Conservation (phyloP, 2,797 vertebrate species). For the Danio choprae region DNA sequence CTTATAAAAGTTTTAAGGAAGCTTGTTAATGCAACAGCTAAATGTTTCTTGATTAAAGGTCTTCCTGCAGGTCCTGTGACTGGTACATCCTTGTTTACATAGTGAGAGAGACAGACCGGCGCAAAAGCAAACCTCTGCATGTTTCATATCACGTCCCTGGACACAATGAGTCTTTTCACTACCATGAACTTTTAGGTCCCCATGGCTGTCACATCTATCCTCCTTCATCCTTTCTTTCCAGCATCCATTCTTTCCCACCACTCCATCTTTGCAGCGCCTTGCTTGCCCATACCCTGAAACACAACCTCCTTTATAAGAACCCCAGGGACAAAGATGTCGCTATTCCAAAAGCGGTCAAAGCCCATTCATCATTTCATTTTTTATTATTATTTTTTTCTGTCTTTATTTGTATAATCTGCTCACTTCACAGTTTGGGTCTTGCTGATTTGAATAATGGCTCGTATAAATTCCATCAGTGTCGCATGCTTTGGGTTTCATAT, state of each 20-base stretch:
- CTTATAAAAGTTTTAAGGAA: not conserved
- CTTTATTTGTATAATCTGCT: conserved; percentile 69
- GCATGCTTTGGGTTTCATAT: conserved; percentile 11
- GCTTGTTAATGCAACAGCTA: not conserved
- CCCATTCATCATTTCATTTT: conserved; percentile 76
- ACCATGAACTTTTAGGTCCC: conserved; percentile 61
- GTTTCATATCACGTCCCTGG: conserved; percentile 63
- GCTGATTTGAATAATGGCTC: conserved; percentile 38
- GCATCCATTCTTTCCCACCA: conserved; percentile 69
- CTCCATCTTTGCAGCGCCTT: conserved; percentile 70
- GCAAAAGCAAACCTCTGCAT: conserved; percentile 54
- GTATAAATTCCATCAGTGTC: conserved; percentile 39
- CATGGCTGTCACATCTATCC: conserved; percentile 76
- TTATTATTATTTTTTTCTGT: conserved; percentile 62
- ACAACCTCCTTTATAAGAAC: conserved; percentile 75
- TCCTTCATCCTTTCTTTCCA: conserved; percentile 69
- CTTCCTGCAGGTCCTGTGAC: conserved; percentile 51
- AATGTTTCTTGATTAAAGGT: conserved; percentile 30
- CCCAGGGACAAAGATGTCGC: conserved; percentile 72
- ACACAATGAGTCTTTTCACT: conserved; percentile 62
- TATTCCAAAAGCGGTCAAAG: conserved; percentile 67
- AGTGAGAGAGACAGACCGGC: conserved; percentile 38
- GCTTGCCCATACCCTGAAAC: conserved; percentile 68
- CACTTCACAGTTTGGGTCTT: conserved; percentile 11
- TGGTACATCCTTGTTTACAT: conserved; percentile 56